These are phyloP conservation scores for Melanostigma gelatinosum DNA, from an alignment of 2,113 vertebrate genomes.

Conservation along the genomic window DNA sequence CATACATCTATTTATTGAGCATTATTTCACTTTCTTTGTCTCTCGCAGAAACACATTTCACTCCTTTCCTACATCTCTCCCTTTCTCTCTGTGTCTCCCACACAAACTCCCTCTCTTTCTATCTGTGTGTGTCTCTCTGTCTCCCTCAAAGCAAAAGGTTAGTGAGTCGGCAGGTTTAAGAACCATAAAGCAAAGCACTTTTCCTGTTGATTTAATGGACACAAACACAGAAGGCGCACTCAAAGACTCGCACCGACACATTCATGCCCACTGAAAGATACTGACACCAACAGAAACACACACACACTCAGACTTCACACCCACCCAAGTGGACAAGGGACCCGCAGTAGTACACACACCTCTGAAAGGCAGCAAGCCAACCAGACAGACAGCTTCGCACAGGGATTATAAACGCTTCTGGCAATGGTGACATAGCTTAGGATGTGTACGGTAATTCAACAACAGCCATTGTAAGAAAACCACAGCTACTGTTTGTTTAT, in stretches of 20 bases:
- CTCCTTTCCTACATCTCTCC: conserved; percentile 19
- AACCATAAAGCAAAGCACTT: conserved; percentile 51
- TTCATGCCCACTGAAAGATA: conserved; percentile 19
- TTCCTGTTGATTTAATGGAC: conserved; percentile 58
- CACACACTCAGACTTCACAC: conserved; percentile 52
- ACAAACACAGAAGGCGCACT: conserved; percentile 20
- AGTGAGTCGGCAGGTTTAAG: conserved; percentile 55
- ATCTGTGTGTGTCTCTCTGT: not conserved
- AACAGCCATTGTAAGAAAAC: conserved; percentile 3
- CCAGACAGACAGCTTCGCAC: conserved; percentile 34
- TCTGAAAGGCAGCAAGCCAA: conserved; percentile 41
- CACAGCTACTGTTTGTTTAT: not conserved
- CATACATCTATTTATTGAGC: conserved; percentile 40
- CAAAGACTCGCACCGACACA: conserved; percentile 26
- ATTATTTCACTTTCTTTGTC: conserved; percentile 50
- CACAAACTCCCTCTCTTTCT: not conserved
- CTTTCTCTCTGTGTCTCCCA: conserved; percentile 20
- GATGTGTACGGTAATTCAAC: not conserved
- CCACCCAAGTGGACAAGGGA: conserved; percentile 46
- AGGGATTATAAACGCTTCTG: not conserved
- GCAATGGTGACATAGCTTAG: not conserved
- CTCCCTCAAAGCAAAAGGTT: conserved; percentile 34
- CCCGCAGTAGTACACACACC: conserved; percentile 40
- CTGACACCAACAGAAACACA: conserved; percentile 26
- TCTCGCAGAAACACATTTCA: conserved; percentile 31